These are phyloP conservation scores for Hirundo rustica DNA, from an alignment of 2,797 vertebrate species.

Conservation along the genomic window DNA sequence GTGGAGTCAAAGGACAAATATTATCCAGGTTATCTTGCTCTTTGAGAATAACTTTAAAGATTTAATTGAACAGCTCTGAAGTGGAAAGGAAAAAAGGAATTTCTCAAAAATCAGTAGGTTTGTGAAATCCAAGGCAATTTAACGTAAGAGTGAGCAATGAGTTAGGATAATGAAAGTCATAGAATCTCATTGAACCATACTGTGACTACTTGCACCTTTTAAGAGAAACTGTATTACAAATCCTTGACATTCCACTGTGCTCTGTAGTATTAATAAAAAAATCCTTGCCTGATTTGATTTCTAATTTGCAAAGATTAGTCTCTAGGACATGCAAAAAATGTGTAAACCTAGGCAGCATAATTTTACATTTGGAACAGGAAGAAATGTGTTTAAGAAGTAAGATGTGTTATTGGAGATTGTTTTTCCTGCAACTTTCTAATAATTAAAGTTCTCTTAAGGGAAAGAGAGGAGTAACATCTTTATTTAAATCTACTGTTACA, in stretches of 20 bases:
- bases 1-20: not conserved
- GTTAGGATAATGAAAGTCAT: not conserved
- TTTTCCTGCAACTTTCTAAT: not conserved
- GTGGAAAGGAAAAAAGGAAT: not conserved
- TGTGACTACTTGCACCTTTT: not conserved
- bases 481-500: not conserved
- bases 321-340: not conserved
- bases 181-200: not conserved
- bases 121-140: constrained; percentile 16
- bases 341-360: not conserved
- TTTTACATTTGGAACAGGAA: not conserved
- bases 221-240: not conserved
- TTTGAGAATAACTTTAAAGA: not conserved
- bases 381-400: not conserved
- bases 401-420: not conserved
- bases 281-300: not conserved
- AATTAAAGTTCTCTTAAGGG: not conserved
- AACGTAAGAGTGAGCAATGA: not conserved
- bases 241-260: not conserved
- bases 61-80: not conserved
- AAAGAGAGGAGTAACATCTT: not conserved
- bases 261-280: not conserved
- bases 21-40: not conserved
- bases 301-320: not conserved
- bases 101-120: not conserved